Conservation (phyloP, 2,113 vertebrate genomes). For the Climacteris rufus region DNA sequence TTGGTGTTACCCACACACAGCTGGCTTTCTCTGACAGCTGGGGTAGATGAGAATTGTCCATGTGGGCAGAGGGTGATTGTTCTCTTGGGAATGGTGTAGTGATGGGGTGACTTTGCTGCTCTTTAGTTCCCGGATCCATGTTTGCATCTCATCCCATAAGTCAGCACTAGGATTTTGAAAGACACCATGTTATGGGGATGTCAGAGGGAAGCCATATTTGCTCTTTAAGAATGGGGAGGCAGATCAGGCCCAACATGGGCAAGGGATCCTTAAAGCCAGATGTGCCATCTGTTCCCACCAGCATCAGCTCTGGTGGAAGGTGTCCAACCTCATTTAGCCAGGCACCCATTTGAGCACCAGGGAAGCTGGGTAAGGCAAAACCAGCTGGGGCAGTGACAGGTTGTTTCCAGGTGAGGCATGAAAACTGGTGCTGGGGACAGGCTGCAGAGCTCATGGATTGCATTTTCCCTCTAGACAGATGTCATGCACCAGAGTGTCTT, state of each 20-base stretch:
- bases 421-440: not conserved
- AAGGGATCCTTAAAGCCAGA: not conserved
- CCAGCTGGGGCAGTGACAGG: rapidly evolving
- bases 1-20: not conserved
- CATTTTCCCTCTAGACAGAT: constrained; percentile 68
- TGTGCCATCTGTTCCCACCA: not conserved
- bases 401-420: not conserved
- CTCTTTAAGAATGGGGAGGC: not conserved
- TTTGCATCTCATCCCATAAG: not conserved
- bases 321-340: not conserved
- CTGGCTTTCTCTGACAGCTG: not conserved
- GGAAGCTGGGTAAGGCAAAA: not conserved
- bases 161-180: not conserved
- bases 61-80: not conserved
- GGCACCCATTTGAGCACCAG: not conserved
- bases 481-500: constrained; percentile 83
- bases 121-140: not conserved
- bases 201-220: not conserved
- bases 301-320: not conserved
- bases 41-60: not conserved
- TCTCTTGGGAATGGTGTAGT: not conserved
- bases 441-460: rapidly evolving
- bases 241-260: not conserved
- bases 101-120: not conserved
- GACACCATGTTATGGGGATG: not conserved